Percentiles rank a stretch among this genome's conserved stretches.
These are phyloP conservation scores for Melieria omissa DNA, from an alignment of 2,888 invertebrate genomes.

Conservation along the genomic window DNA sequence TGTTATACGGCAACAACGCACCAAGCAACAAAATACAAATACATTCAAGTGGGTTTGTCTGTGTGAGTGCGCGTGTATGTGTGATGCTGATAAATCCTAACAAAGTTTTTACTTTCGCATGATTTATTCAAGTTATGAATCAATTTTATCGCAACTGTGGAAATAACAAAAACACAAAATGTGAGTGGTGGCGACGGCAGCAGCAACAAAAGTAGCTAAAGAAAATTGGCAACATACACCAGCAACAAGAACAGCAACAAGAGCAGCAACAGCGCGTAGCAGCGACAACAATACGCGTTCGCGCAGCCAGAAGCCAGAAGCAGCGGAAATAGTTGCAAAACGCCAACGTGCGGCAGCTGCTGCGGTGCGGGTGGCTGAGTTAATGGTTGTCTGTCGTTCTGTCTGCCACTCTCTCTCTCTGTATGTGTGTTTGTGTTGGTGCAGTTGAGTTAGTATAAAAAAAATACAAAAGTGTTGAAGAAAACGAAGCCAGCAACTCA, in stretches of 20 bases:
- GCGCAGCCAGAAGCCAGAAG: not conserved
- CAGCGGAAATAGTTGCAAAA: too few relatives aligned
- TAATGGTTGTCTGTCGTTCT: not conserved
- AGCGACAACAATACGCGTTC: not conserved
- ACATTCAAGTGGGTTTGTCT: not conserved
- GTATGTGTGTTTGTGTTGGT: too few relatives aligned
- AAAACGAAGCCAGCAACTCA: not conserved
- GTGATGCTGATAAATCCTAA: slow-evolving; percentile 49
- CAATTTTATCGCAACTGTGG: slow-evolving; percentile 64
- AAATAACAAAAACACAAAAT: slow-evolving; percentile 46
- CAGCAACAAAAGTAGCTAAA: slow-evolving; percentile 8
- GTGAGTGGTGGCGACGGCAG: not conserved
- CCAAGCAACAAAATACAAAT: not conserved
- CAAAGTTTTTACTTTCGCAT: slow-evolving; percentile 52
- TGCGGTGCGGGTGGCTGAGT: not conserved
- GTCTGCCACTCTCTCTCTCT: too few relatives aligned
- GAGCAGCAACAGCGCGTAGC: not conserved
- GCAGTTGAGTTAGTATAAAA: too few relatives aligned
- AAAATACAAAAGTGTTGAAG: not conserved
- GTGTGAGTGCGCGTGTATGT: slow-evolving; percentile 24
- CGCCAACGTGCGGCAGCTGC: too few relatives aligned
- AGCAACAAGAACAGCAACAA: not conserved
- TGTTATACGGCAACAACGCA: not conserved
- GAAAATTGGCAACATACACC: too few relatives aligned
- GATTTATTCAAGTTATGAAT: slow-evolving; percentile 65